Evolutionary conservation across 2,888 invertebrate genomes (phyloP), one percentile per base, ranked within the genome.

Genomic region (Tholera decimalis): DNA sequence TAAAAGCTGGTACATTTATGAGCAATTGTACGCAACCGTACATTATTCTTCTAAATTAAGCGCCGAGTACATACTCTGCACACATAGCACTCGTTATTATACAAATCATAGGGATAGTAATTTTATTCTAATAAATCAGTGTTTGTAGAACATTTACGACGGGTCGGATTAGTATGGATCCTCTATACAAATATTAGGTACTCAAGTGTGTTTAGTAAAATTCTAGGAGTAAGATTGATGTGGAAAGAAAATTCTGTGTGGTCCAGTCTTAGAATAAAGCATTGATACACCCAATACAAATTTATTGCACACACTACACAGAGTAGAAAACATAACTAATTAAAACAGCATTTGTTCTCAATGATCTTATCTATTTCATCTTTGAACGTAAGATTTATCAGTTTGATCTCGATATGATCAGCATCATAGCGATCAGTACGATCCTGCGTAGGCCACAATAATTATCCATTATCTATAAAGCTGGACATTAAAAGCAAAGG

Each of bases 401-500:
- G 60, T 9, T 51, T 18, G 11, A 72, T 74, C 68, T 74, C 22
- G 59, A 60, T 57, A 57, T 30, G 56, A 58, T 73, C 72, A 41
- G 39, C 76, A 71, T 71, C 70, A 47, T 50, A 30, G 24, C 62
- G 58, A 59, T 73, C 65, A 47, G 33, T 33, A 15, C 18, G 41
- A 74, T 71, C 56, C 46, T 54, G 71, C 73, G 71, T 43, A 71
- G 65, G 43, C 63, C 59, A 67, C 66, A 80, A 78, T 78, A 80
- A 78, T 78, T 79, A 80, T 63, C 60, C 69, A 66, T 69, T 74
- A 74, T 73, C 59, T 68, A 68, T 63, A 77, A 68, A 74, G 51
- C 58, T 60, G 59, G 59, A 49, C 64, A 81, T 80, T 69, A 80
- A 69, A 65, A 77, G 63, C 58, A 69, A 56, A 60, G 51, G 47